These are phyloP conservation scores for Phyllotreta striolata DNA, from an alignment of 2,888 invertebrate genomes.

Conservation along the genomic window DNA sequence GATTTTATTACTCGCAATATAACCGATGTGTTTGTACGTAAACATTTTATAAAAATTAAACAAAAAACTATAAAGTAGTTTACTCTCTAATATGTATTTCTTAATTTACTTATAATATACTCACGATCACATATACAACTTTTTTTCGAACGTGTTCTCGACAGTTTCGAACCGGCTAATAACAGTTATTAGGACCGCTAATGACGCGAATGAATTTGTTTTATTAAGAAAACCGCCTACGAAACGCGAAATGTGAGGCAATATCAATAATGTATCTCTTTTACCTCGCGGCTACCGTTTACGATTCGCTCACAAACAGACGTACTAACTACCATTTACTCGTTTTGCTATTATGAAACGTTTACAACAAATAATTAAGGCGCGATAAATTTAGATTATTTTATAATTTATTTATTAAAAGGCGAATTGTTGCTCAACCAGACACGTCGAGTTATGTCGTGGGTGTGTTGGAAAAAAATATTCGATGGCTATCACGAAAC, in stretches of 20 bases:
- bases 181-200: conserved; percentile 7
- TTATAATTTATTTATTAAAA: conserved; percentile 32
- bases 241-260: conserved; percentile 15
- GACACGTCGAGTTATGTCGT: conserved; percentile 24
- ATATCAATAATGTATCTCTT: conserved; percentile 29
- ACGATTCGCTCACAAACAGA: conserved; percentile 14
- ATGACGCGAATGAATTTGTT: conserved; percentile 10
- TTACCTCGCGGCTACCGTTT: conserved; percentile 24
- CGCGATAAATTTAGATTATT: conserved; percentile 33
- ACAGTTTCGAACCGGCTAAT: not conserved
- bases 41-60: too few relatives aligned
- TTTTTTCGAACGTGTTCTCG: too few relatives aligned
- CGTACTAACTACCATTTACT: conserved; percentile 17
- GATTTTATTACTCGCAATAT: too few relatives aligned
- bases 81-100: too few relatives aligned
- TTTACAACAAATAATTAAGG: conserved; percentile 33
- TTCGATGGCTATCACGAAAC: conserved; percentile 26
- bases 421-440: conserved; percentile 27
- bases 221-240: conserved; percentile 7
- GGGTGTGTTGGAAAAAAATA: conserved; percentile 26
- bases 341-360: conserved; percentile 28
- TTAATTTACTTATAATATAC: too few relatives aligned
- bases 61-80: too few relatives aligned
- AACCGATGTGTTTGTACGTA: too few relatives aligned
- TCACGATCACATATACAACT: too few relatives aligned